Conservation (phyloP, 1,140 invertebrate genomes). For the Sitobion miscanthi region DNA sequence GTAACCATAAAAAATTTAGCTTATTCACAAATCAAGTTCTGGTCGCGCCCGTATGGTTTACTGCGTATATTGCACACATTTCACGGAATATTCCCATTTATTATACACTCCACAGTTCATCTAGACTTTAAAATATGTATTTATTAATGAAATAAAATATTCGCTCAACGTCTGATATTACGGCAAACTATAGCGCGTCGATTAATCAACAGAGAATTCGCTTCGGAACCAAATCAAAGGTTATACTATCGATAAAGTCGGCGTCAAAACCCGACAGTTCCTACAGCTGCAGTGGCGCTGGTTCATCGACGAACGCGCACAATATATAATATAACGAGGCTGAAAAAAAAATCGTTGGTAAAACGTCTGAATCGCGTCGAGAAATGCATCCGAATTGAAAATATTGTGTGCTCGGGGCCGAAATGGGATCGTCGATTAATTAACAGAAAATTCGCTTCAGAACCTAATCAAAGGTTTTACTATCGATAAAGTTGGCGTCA, state of each 20-base stretch:
- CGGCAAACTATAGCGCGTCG: neutral
- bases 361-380: neutral
- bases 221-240: too few relatives aligned
- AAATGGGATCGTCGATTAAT: neutral
- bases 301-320: too few relatives aligned
- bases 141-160: neutral
- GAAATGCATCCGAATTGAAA: neutral
- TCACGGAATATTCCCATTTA: neutral
- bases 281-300: too few relatives aligned
- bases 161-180: neutral
- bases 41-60: too few relatives aligned
- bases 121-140: neutral
- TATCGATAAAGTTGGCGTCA: neutral
- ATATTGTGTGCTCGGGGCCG: neutral
- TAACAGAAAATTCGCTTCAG: too few relatives aligned
- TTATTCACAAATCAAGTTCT: neutral
- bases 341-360: neutral
- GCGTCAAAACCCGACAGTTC: neutral
- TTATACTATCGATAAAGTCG: neutral
- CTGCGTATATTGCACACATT: neutral
- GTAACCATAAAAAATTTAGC: too few relatives aligned
- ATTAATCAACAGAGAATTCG: too few relatives aligned
- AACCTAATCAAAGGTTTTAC: too few relatives aligned
- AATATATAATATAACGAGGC: neutral
- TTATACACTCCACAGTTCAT: neutral